Base-by-base conservation (phyloP, 2,797 vertebrate species). In the Lepidocolaptes lacrymiger region DNA sequence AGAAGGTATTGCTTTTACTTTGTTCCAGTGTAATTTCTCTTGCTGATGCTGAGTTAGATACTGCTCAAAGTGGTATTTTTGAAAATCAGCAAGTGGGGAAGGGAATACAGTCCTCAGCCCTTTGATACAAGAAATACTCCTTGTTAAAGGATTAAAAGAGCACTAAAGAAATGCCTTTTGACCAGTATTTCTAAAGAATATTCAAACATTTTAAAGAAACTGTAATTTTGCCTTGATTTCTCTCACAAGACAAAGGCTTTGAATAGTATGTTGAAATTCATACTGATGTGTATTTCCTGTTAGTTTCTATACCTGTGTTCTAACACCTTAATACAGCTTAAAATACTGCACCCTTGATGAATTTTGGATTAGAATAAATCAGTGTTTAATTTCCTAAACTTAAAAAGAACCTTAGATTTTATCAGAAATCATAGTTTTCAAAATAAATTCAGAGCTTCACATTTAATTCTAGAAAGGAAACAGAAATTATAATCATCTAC, bases 1-100 rank as follows among this genome's bases (percentile, higher is more conserved):
- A 99, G 87, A 99, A 99, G 99, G 99, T 99, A 94, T 72, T 34
- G 54, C 24, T 67, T 89, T 69, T 78, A 43, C 63, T 89, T 88
- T 58, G 6, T 75, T 84, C 13, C 59, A 43, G 2, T 76, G 56
- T 51, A 69, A 78, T 82, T 75, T 66, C 24, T 66, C 7, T 54
- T 80, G 23, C 16, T 81, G 59, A 54, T 55, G 10, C 39, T 41
- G 21, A 49, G 19, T 79, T 91, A 89, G 49, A 26, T 49, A 48
- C 12, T 68, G 55, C 52, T 63, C 18, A 54, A 48, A 41, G 34
- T 37, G 16, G 1, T 83, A 26, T 61, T 87, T 74, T 64, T 74
- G 43, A 83, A 71, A 58, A 56, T 67, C 48, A 77, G 30, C 66
- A 69, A 14, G 5, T n/a, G 6, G n/a, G 17, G 12, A 46, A 77